A percentile compares a stretch with the other conserved stretches of the same genome.
Conservation (phyloP, 2,888 invertebrate species). For the Dolichopus griseipennis region DNA sequence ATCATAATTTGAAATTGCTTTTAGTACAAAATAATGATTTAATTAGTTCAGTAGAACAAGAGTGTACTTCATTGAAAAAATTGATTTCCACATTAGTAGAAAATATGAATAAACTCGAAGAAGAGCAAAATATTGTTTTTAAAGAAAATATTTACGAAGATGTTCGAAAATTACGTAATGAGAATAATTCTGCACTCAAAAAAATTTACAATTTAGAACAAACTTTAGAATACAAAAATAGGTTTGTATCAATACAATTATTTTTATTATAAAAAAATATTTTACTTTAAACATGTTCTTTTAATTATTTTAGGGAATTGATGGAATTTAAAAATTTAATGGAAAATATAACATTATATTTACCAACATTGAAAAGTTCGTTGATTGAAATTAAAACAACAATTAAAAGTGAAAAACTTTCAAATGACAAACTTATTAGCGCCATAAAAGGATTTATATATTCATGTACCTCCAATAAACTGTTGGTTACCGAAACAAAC, state of each 20-base stretch:
- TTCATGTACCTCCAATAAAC: no score
- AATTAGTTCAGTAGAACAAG: conserved; percentile 14
- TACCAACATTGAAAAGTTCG: no score
- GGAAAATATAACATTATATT: no score
- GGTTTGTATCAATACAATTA: neutral
- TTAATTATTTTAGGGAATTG: no score
- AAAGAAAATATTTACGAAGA: neutral
- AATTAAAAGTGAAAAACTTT: no score
- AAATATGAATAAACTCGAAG: conserved; percentile 11
- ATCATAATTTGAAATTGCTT: neutral
- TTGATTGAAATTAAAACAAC: no score
- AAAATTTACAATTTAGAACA: neutral
- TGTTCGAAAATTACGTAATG: neutral
- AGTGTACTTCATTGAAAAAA: conserved; percentile 13
- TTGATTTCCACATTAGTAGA: conserved; percentile 4
- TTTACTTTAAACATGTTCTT: no score
- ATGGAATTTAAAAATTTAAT: no score
- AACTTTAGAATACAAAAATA: neutral
- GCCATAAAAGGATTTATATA: no score
- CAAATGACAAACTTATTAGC: no score
- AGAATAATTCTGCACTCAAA: neutral
- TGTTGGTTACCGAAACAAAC: no score
- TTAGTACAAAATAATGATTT: conserved; percentile 7
- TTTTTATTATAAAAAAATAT: neutral
- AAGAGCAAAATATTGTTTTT: conserved; percentile 8